Evolutionary conservation across 2,888 invertebrate species (phyloP).

Genomic region (Mesoligia furuncula): DNA sequence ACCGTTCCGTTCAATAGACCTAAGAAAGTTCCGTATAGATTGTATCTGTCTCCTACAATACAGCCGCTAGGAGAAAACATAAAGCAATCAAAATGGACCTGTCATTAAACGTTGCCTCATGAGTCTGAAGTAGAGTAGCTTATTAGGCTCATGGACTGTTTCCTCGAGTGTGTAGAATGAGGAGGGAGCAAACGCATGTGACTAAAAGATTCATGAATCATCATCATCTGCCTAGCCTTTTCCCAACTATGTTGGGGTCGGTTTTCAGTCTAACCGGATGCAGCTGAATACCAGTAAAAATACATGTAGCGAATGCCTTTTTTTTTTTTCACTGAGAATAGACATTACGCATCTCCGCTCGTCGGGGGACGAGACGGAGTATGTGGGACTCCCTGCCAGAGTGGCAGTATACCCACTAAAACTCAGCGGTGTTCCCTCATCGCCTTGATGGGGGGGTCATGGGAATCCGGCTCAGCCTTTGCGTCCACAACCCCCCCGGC

Average conservation of each 20-base stretch:
- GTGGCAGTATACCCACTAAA: too few species aligned
- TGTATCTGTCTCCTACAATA: slow-evolving; percentile 37
- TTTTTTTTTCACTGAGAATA: too few species aligned
- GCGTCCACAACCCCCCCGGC: too few species aligned
- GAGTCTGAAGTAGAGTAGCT: too few species aligned
- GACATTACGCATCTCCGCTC: too few species aligned
- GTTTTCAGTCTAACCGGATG: neutral
- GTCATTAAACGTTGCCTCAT: neutral
- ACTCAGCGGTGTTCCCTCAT: too few species aligned
- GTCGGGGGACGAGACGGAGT: too few species aligned
- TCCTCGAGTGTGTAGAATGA: too few species aligned
- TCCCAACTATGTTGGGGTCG: neutral
- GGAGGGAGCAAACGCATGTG: neutral
- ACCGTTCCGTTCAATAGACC: slow-evolving; percentile 17
- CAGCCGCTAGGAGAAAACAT: slow-evolving; percentile 12
- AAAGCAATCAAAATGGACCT: neutral
- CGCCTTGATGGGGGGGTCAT: too few species aligned
- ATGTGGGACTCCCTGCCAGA: too few species aligned
- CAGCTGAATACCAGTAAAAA: neutral
- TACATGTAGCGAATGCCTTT: too few species aligned
- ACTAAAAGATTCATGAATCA: neutral
- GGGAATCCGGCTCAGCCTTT: too few species aligned
- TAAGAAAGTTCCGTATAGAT: slow-evolving; percentile 17
- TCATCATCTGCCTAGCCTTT: neutral
- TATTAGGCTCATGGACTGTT: neutral